Base-by-base conservation (phyloP, 2,888 invertebrate genomes). In the Nowickia ferox region DNA sequence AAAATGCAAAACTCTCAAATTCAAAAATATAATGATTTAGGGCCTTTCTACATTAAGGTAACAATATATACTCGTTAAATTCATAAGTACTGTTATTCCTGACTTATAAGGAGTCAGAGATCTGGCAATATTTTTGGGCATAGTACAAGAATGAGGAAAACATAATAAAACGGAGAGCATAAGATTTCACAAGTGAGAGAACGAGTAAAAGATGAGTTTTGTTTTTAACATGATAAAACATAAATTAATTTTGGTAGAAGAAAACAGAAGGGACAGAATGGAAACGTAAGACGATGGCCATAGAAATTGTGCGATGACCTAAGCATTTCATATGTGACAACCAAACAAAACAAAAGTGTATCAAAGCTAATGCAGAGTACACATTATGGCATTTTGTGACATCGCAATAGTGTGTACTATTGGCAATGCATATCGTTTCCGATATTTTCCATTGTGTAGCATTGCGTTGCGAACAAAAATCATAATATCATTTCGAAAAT, bases 61-160 rank as follows among this genome's bases (percentile, higher is more conserved):
- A n/a, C n/a, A n/a, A n/a, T n/a, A 30, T 6, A 30, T 30, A 30
- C 6, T 30, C 5, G 0, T 30, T 30, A 30, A 30, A 6, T 30
- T 30, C 30, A 30, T 6, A 30, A 30, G 6, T 6, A 30, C 5
- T 30, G 30, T 30, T 30, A 30, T 30, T 30, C 30, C 30, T 6
- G 6, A 30, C 30, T 30, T 30, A 30, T 6, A 30, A 30, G 30
- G 30, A 30, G 30, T 30, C 44, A 30, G 8, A 1, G 59, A 48
- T 79, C 79, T 71, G 63, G 71, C 71, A 57, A 72, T 48, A 48
- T 38, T 55, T 48, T 72, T 65, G 44, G 66, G 72, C 46, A 72
- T 61, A 42, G 19, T 38, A 72, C 55, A 15, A 63, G 15, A 68
- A 51, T 53, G 10, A n/a, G 11, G 38, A 63, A 61, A 69, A 22